Percentiles rank a stretch among this genome's conserved stretches.
These are phyloP conservation scores for Nudaria mundana DNA, from an alignment of 2,888 invertebrate species.

Conservation along the genomic window DNA sequence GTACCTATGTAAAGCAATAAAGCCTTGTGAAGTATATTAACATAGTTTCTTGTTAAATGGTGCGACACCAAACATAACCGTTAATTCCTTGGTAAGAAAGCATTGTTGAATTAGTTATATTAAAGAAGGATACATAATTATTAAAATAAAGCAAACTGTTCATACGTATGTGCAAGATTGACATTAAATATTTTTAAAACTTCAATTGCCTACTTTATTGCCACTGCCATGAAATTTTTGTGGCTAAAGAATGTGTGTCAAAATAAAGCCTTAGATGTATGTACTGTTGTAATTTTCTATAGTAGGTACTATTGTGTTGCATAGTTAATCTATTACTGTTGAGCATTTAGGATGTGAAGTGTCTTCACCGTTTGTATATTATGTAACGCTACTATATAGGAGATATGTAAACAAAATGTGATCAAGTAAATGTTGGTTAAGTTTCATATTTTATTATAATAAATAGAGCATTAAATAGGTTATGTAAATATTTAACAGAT, in stretches of 20 bases:
- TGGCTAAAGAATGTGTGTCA: no score
- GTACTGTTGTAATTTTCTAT: slow-evolving; percentile 57
- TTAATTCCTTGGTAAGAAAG: no score
- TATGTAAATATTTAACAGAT: slow-evolving; percentile 78
- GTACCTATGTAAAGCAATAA: no score
- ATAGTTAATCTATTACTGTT: slow-evolving; percentile 33
- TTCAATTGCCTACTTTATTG: slow-evolving; percentile 59
- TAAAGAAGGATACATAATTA: no score
- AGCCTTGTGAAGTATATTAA: no score
- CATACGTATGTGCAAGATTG: no score
- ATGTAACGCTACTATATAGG: slow-evolving; percentile 40
- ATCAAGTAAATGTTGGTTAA: slow-evolving; percentile 72
- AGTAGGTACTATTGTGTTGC: slow-evolving; percentile 44
- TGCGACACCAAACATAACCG: no score
- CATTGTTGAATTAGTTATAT: no score
- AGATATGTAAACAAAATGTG: slow-evolving; percentile 66
- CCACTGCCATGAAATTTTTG: no score
- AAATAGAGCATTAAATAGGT: slow-evolving; percentile 65
- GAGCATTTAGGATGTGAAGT: slow-evolving; percentile 24
- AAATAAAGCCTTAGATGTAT: slow-evolving; percentile 72
- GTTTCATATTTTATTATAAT: slow-evolving; percentile 75
- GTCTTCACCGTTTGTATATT: slow-evolving; percentile 15
- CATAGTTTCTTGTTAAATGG: no score
- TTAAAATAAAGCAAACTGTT: no score
- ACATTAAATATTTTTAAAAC: no score